Conservation (phyloP, 2,888 invertebrate species). For the Mylabris sibirica region DNA sequence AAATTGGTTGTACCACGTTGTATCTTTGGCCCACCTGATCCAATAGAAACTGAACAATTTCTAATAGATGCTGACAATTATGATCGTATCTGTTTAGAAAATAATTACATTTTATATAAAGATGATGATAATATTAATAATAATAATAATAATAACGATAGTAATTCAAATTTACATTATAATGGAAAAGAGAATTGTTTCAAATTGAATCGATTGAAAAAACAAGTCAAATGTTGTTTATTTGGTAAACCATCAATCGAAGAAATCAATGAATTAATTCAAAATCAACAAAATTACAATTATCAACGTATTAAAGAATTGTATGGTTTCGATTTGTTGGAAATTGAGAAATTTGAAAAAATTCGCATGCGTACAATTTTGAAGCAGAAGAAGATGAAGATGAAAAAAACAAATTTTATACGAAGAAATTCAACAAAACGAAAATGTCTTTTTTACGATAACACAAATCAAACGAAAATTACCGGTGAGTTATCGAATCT, state of each 20-base stretch:
- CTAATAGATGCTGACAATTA: neutral
- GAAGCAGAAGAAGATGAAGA: neutral
- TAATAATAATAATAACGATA: neutral
- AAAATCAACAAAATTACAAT: conserved; percentile 68
- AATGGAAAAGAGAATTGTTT: neutral
- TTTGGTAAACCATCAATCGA: conserved; percentile 69
- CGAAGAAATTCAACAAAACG: neutral
- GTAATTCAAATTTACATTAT: neutral
- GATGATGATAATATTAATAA: neutral
- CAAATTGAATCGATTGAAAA: conserved; percentile 42
- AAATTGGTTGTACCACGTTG: neutral
- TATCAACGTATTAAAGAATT: conserved; percentile 67
- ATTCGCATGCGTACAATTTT: conserved; percentile 22
- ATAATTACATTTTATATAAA: neutral
- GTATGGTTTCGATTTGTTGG: conserved; percentile 69
- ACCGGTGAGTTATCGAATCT: conserved; percentile 33
- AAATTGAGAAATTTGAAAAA: conserved; percentile 54
- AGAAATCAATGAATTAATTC: conserved; percentile 67
- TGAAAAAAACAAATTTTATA: neutral
- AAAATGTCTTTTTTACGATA: neutral
- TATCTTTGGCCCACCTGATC: neutral
- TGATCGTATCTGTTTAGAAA: neutral
- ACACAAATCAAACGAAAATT: conserved; percentile 25
- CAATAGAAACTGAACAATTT: neutral
- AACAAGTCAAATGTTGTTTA: conserved; percentile 67